Evolutionary conservation across 2,113 vertebrate genomes (phyloP).

Genomic region (Nyctibius bracteatus): DNA sequence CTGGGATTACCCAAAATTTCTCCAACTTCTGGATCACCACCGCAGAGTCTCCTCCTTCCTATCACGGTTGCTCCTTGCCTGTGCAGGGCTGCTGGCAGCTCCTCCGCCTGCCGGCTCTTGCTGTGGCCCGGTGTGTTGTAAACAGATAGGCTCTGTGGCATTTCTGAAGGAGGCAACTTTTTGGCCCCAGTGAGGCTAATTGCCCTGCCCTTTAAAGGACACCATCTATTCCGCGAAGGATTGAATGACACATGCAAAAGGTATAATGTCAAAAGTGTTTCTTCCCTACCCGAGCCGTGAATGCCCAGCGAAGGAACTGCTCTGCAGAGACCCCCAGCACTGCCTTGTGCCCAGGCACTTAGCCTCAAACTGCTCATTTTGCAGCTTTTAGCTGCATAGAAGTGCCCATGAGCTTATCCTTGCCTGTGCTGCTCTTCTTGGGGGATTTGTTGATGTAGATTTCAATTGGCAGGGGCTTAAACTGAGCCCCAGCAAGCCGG

Average conservation of each 20-base stretch:
- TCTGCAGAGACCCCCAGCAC: neutral
- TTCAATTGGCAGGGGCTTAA: neutral
- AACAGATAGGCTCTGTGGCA: conserved; percentile 8
- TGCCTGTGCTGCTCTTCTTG: neutral
- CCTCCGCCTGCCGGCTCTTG: neutral
- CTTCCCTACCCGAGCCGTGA: neutral
- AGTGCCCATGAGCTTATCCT: neutral
- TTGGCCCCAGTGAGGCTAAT: neutral
- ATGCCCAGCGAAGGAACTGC: fast-evolving
- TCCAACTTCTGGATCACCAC: neutral
- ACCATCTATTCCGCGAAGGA: neutral
- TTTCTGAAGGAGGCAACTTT: neutral
- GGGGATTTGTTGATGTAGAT: neutral
- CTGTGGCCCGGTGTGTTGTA: neutral
- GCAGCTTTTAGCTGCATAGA: neutral
- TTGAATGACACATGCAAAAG: conserved; percentile 4
- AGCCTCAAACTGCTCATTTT: neutral
- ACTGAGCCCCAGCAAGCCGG: fast-evolving
- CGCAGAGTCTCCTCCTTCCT: neutral
- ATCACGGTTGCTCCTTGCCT: neutral
- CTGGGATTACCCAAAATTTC: neutral
- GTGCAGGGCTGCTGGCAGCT: neutral
- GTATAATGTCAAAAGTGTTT: neutral
- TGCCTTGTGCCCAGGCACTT: neutral
- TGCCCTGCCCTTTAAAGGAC: conserved; percentile 43